These are phyloP conservation scores for Trichonephila clavata DNA, from an alignment of 1,140 invertebrate genomes.

Conservation along the genomic window DNA sequence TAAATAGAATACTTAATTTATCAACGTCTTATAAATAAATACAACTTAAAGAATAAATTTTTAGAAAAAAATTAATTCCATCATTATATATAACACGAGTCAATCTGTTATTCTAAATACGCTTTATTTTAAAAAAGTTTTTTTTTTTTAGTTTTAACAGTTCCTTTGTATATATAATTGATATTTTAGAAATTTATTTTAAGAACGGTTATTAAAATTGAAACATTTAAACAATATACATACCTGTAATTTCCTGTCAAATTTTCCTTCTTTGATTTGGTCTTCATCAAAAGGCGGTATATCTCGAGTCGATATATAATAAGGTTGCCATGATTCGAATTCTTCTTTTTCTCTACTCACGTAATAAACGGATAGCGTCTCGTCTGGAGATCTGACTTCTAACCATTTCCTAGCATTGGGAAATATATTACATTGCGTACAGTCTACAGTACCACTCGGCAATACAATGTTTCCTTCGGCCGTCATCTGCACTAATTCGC, in stretches of 20 bases:
- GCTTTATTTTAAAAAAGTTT: no score
- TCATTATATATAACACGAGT: no score
- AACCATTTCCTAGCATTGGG: constrained; percentile 88
- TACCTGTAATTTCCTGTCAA: constrained; percentile 94
- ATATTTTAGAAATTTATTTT: no score
- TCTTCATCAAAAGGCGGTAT: constrained; percentile 90
- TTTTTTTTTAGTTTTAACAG: no score
- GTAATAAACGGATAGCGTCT: constrained; percentile 89
- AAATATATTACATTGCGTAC: constrained; percentile 92
- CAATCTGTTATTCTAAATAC: no score
- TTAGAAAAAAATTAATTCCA: no score
- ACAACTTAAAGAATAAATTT: no score
- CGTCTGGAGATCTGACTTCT: constrained; percentile 82
- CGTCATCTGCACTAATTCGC: constrained; percentile 83
- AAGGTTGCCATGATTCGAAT: constrained; percentile 90
- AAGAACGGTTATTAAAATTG: no score
- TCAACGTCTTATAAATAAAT: no score
- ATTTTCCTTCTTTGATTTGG: constrained; percentile 90
- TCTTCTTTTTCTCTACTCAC: constrained; percentile 90
- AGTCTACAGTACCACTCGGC: constrained; percentile 91
- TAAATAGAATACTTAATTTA: no score
- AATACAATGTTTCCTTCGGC: constrained; percentile 86
- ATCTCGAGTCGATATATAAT: constrained; percentile 89
- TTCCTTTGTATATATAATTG: no score
- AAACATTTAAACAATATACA: constrained; percentile 37